Conservation (phyloP, 2,113 vertebrate genomes). For the Sturnus vulgaris region DNA sequence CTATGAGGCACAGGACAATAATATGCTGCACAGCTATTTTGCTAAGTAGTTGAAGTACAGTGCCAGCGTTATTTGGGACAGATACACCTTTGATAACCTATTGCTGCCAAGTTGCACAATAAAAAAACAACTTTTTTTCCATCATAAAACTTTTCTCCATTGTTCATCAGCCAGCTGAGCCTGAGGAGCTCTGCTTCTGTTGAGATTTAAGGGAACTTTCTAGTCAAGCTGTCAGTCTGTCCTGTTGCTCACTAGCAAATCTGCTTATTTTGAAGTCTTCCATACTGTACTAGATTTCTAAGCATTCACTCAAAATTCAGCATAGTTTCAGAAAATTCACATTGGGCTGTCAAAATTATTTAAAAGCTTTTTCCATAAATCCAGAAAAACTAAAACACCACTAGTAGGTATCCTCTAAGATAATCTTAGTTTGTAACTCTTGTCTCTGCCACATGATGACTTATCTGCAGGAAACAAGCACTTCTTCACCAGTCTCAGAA, state of each 20-base stretch:
- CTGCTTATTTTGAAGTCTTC: background rate
- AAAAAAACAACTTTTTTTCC: background rate
- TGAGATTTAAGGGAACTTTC: background rate
- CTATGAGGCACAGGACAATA: background rate
- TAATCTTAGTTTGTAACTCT: background rate
- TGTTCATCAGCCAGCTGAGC: background rate
- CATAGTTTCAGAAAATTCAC: background rate
- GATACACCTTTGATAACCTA: background rate
- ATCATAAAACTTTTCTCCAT: background rate
- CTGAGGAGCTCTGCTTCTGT: background rate
- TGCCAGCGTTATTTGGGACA: background rate
- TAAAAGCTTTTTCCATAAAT: background rate
- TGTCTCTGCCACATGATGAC: background rate
- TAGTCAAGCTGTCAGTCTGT: rapidly evolving
- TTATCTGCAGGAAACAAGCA: background rate
- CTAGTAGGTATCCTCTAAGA: background rate
- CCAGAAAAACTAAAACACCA: background rate
- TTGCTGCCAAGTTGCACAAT: background rate
- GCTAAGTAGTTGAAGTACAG: background rate
- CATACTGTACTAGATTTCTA: background rate
- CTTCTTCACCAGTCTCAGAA: background rate
- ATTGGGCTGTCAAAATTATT: background rate
- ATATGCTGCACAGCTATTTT: background rate
- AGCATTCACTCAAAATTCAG: background rate
- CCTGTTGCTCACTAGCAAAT: background rate